These are phyloP conservation scores for Arrhamphus sclerolepis DNA, from an alignment of 2,797 vertebrate species.

Conservation along the genomic window DNA sequence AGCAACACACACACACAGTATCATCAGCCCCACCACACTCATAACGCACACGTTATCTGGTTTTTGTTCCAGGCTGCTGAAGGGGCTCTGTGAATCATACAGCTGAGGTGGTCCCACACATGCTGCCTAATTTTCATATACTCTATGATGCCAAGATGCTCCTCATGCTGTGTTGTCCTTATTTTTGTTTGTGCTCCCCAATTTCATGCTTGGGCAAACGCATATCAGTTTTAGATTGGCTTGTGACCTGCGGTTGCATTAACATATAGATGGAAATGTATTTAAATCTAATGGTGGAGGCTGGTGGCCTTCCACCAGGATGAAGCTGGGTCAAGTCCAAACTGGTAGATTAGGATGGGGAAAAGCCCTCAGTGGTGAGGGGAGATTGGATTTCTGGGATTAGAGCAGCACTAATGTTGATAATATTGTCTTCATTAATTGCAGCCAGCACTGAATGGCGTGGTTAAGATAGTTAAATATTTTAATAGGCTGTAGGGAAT, in stretches of 20 bases:
- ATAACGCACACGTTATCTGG: constrained; percentile 28
- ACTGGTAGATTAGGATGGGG: constrained; percentile 37
- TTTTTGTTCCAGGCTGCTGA: constrained; percentile 22
- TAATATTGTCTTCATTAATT: constrained; percentile 74
- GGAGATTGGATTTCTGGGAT: constrained; percentile 64
- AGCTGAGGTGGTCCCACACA: constrained; percentile 35
- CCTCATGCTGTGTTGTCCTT: constrained; percentile 53
- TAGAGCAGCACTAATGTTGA: constrained; percentile 53
- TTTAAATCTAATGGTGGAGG: constrained; percentile 62
- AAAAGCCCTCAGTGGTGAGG: constrained; percentile 29
- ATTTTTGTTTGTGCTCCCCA: constrained; percentile 75
- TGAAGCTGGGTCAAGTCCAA: constrained; percentile 34
- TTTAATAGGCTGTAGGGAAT: constrained; percentile 65
- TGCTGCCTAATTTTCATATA: constrained; percentile 48
- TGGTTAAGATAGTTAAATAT: constrained; percentile 62
- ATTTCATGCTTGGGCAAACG: constrained; percentile 73
- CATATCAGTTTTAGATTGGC: constrained; percentile 69
- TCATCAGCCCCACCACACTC: neutral
- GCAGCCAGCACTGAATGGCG: constrained; percentile 55
- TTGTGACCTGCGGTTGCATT: constrained; percentile 75
- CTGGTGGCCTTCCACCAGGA: constrained; percentile 39
- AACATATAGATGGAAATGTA: constrained; percentile 83
- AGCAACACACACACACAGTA: constrained; percentile 5
- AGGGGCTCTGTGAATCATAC: constrained; percentile 14
- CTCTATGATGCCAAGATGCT: constrained; percentile 41